phyloP scores from a whole-genome alignment of 2,113 vertebrate species.

The Heliornis fulica region DNA sequence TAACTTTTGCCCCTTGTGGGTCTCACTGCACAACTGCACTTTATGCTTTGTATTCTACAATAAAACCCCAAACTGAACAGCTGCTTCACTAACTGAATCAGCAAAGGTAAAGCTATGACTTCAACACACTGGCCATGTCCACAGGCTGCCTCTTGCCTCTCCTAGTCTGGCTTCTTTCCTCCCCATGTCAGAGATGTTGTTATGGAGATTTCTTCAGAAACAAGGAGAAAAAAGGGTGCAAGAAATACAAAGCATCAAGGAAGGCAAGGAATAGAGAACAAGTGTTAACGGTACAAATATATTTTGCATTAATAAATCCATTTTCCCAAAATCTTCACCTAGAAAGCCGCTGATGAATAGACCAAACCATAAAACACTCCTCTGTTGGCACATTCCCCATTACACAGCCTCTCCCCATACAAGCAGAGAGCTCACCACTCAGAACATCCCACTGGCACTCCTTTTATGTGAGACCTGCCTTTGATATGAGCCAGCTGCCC shows the following conservation, averaged over 20 bases:
- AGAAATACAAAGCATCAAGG: not conserved
- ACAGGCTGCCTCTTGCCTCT: not conserved
- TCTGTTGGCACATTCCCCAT: not conserved
- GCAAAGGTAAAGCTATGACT: not conserved
- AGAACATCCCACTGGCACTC: not conserved
- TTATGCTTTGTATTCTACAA: accelerated
- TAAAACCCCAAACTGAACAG: not conserved
- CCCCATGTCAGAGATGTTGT: not conserved
- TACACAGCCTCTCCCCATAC: not conserved
- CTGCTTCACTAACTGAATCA: not conserved
- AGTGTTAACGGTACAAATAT: accelerated
- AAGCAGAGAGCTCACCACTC: accelerated
- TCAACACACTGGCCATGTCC: not conserved
- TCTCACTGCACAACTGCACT: not conserved
- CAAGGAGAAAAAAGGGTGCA: not conserved
- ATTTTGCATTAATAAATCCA: not conserved
- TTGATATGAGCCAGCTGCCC: not conserved
- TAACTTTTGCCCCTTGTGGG: not conserved
- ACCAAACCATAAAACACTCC: not conserved
- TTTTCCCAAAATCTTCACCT: not conserved
- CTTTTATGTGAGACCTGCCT: not conserved
- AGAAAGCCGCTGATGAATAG: not conserved
- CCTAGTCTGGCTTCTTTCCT: not conserved
- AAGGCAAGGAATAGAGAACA: not conserved
- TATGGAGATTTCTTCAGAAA: conserved; percentile 41